A percentile compares a stretch with the other conserved stretches of the same genome.
Conservation (phyloP, 1,140 invertebrate species). For the Apis florea region DNA sequence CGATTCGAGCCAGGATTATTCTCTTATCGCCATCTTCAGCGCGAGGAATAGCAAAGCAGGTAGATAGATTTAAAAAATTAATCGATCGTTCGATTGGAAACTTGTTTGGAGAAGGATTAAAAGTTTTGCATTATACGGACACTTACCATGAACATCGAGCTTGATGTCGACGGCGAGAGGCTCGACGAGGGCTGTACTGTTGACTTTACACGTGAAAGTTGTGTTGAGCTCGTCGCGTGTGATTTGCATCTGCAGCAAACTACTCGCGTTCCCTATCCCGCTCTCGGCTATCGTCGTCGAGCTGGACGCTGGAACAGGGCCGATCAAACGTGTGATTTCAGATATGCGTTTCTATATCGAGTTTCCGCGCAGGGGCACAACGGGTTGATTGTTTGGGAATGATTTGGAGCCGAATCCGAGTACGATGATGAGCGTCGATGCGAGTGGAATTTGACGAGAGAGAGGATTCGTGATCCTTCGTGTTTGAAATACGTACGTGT, state of each 20-base stretch:
- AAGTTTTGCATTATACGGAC: no score
- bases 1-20: conserved; percentile 22
- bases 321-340: not conserved
- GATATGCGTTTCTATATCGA: not conserved
- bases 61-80: no score
- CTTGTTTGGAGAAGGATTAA: no score
- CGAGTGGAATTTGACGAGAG: no score
- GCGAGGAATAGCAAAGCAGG: no score
- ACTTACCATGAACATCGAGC: conserved; percentile 91
- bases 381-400: no score
- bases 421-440: no score
- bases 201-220: conserved; percentile 88
- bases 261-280: conserved; percentile 84
- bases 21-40: conserved; percentile 19
- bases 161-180: conserved; percentile 85
- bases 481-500: no score
- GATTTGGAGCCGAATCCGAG: no score
- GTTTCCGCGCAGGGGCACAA: no score
- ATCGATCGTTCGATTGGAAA: no score
- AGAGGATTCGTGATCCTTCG: no score
- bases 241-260: conserved; percentile 85
- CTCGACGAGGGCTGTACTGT: conserved; percentile 86
- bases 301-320: conserved; percentile 68
- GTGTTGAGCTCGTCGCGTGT: conserved; percentile 88
- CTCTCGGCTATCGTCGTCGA: conserved; percentile 77